phyloP scores from a whole-genome alignment of 2,888 invertebrate genomes.

The Hydraecia micacea region DNA sequence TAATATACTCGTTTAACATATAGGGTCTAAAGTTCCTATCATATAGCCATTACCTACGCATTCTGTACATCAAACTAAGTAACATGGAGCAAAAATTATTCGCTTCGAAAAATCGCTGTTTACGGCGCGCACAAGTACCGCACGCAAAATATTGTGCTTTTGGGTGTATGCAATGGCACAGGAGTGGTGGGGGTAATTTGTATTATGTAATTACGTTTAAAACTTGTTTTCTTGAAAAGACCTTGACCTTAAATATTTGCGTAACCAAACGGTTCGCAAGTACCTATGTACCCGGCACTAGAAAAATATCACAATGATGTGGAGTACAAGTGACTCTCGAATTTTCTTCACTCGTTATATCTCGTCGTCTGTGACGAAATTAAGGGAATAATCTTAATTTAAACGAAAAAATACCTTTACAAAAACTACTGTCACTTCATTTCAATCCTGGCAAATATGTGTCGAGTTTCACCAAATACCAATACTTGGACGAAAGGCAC shows the following conservation, averaged over 20 bases:
- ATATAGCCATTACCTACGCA: too few species aligned
- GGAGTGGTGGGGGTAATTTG: background rate
- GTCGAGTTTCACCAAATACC: background rate
- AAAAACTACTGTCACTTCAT: background rate
- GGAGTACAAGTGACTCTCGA: too few species aligned
- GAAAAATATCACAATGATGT: too few species aligned
- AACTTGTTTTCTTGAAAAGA: background rate
- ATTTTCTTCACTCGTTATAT: too few species aligned
- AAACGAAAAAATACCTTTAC: too few species aligned
- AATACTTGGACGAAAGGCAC: slow-evolving; percentile 2
- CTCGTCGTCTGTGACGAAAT: too few species aligned
- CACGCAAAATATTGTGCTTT: background rate
- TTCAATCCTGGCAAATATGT: too few species aligned
- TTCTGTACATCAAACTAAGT: background rate
- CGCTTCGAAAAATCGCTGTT: background rate
- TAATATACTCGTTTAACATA: background rate
- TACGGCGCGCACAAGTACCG: background rate
- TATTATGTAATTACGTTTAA: background rate
- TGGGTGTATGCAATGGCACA: background rate
- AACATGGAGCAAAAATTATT: background rate
- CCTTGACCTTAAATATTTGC: background rate
- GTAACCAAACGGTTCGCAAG: too few species aligned
- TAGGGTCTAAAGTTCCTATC: too few species aligned
- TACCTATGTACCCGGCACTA: too few species aligned
- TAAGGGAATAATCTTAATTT: too few species aligned